Conservation (phyloP, 92 coral and sea anemone species). For the Actinostola sp. region DNA sequence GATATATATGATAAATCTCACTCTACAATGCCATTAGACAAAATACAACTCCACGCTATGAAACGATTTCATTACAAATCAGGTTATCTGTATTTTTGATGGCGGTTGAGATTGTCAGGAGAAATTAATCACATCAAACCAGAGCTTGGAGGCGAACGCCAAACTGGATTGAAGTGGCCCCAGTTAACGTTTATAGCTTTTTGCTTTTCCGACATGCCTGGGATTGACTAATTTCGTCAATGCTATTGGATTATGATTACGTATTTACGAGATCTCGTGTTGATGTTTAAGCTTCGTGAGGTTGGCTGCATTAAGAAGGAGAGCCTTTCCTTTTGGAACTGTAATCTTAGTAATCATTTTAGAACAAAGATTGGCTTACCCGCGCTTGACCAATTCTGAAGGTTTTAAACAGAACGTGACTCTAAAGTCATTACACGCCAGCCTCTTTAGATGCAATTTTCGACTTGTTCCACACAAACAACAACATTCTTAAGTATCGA, state of each 20-base stretch:
- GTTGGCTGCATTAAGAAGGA: neutral
- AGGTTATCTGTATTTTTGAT: conserved; percentile 63
- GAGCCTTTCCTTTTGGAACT: neutral
- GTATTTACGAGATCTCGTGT: conserved; percentile 20
- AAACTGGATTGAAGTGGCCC: conserved; percentile 19
- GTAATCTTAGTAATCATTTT: neutral
- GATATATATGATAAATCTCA: no score
- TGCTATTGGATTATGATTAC: conserved; percentile 47
- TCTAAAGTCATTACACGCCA: no score
- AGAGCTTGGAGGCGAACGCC: conserved; percentile 29
- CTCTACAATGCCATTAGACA: conserved; percentile 33
- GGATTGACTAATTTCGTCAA: conserved; percentile 3
- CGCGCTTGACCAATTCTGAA: no score
- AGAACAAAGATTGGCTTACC: conserved; percentile 15
- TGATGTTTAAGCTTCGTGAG: conserved; percentile 32
- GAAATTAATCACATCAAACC: conserved; percentile 44
- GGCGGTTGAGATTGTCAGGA: conserved; percentile 47
- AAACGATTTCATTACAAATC: conserved; percentile 71
- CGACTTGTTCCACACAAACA: no score
- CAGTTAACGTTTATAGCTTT: conserved; percentile 9
- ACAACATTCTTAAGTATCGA: no score
- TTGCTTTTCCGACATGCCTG: conserved; percentile 22
- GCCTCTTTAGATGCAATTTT: no score
- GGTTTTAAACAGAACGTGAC: no score
- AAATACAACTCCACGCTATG: conserved; percentile 65